A percentile compares a stretch with the other conserved stretches of the same genome.
These are phyloP conservation scores for Drosophila ananassae DNA, from an alignment of 1,140 invertebrate species.

Conservation along the genomic window DNA sequence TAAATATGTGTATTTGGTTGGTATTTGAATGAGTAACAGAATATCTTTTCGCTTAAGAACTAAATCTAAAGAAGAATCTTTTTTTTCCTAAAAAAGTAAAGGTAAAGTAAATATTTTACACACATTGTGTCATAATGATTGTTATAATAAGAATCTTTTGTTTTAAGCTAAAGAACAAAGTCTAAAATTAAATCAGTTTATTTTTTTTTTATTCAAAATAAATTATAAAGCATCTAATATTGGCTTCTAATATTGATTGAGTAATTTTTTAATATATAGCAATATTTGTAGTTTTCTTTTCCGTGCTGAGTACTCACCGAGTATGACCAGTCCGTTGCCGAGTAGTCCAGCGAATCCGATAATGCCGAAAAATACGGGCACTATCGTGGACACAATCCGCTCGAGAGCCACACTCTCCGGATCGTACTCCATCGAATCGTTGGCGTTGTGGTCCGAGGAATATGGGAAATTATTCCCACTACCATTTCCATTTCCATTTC, in stretches of 20 bases:
- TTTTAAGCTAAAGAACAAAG: too few species aligned
- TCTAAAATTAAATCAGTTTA: too few species aligned
- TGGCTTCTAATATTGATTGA: too few species aligned
- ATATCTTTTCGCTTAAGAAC: too few species aligned
- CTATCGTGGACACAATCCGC: conserved; percentile 39
- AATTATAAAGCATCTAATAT: too few species aligned
- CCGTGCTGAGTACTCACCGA: conserved; percentile 82
- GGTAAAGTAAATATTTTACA: too few species aligned
- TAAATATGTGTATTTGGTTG: background rate
- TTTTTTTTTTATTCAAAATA: too few species aligned
- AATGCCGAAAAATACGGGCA: conserved; percentile 37
- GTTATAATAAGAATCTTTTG: too few species aligned
- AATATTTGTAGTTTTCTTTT: background rate
- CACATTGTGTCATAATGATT: too few species aligned
- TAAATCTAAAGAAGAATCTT: too few species aligned
- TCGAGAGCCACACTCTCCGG: conserved; percentile 34
- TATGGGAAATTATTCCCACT: conserved; percentile 13
- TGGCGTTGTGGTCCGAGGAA: conserved; percentile 25
- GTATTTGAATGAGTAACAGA: background rate
- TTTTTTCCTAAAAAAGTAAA: too few species aligned
- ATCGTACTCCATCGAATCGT: conserved; percentile 40
- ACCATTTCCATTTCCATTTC: conserved; percentile 7
- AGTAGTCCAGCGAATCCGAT: conserved; percentile 92
- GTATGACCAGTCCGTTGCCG: conserved; percentile 94
- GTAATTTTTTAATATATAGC: too few species aligned